These are phyloP conservation scores for Meleagris gallopavo DNA, from an alignment of 2,113 vertebrate species.

Conservation along the genomic window DNA sequence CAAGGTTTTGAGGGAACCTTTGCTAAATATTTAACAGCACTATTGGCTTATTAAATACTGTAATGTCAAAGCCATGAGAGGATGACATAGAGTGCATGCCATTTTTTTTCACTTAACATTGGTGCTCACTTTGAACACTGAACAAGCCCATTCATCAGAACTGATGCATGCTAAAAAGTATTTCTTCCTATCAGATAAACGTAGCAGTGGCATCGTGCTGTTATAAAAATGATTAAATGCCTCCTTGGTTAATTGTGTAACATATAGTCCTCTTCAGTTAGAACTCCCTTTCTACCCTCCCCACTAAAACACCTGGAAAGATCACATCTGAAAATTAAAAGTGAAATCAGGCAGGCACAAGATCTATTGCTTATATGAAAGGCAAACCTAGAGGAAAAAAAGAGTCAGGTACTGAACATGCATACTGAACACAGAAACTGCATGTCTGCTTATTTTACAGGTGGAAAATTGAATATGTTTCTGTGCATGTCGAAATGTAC, in stretches of 20 bases:
- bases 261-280: conserved; percentile 50
- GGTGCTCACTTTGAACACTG: conserved; percentile 60
- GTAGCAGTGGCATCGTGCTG: conserved; percentile 56
- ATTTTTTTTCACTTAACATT: conserved; percentile 59
- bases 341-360: background rate
- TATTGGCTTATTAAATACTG: conserved; percentile 69
- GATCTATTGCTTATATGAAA: conserved; percentile 27
- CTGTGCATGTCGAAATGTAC: background rate
- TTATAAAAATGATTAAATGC: conserved; percentile 71
- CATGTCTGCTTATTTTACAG: conserved; percentile 27
- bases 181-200: conserved; percentile 72
- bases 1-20: conserved; percentile 63
- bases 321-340: conserved; percentile 41
- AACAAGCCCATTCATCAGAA: conserved; percentile 69
- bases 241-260: conserved; percentile 64
- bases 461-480: background rate
- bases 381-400: conserved; percentile 19
- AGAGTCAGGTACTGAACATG: background rate
- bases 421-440: conserved; percentile 22
- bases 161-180: conserved; percentile 69
- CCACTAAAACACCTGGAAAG: conserved; percentile 52
- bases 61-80: conserved; percentile 37
- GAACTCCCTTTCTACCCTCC: background rate
- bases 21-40: conserved; percentile 75
- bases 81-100: conserved; percentile 50